A percentile compares a stretch with the other conserved stretches of the same genome.
phyloP scores from a whole-genome alignment of 2,888 invertebrate species.

The Stenoptilia bipunctidactyla region DNA sequence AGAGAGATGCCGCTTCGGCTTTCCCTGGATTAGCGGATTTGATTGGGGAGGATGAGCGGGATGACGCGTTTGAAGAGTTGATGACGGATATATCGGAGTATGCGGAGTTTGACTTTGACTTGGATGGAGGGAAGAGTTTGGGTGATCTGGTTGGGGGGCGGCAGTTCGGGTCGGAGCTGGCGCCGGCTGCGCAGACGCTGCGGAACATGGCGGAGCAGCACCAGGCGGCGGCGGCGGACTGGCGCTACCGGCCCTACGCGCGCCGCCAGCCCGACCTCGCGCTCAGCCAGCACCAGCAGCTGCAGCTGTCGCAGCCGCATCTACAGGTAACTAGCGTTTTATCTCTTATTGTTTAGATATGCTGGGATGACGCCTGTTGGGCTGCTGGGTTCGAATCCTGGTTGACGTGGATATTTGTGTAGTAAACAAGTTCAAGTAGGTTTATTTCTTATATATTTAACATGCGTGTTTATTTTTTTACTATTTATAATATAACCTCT shows the following conservation, averaged over 20 bases:
- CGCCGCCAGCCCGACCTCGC: constrained; percentile 64
- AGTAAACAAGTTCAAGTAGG: too few species aligned
- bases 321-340: too few species aligned
- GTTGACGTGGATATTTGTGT: too few species aligned
- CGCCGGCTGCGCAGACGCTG: constrained; percentile 93
- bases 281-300: constrained; percentile 89
- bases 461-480: too few species aligned
- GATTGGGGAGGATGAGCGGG: constrained; percentile 87
- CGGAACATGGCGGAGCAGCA: constrained; percentile 98
- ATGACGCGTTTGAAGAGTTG: constrained; percentile 87
- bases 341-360: too few species aligned
- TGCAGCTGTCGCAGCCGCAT: constrained; percentile 86
- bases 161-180: constrained; percentile 74
- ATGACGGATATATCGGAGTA: constrained; percentile 89
- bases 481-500: too few species aligned
- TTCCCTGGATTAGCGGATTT: constrained; percentile 86
- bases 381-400: too few species aligned
- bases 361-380: too few species aligned
- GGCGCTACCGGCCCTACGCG: constrained; percentile 67
- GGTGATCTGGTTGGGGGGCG: constrained; percentile 51
- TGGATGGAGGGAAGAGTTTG: constrained; percentile 50
- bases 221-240: constrained; percentile 78
- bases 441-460: too few species aligned
- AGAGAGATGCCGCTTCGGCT: constrained; percentile 83
- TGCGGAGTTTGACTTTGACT: constrained; percentile 85